Base-by-base conservation (phyloP, 2,888 invertebrate genomes). In the Seladonia tumulorum region DNA sequence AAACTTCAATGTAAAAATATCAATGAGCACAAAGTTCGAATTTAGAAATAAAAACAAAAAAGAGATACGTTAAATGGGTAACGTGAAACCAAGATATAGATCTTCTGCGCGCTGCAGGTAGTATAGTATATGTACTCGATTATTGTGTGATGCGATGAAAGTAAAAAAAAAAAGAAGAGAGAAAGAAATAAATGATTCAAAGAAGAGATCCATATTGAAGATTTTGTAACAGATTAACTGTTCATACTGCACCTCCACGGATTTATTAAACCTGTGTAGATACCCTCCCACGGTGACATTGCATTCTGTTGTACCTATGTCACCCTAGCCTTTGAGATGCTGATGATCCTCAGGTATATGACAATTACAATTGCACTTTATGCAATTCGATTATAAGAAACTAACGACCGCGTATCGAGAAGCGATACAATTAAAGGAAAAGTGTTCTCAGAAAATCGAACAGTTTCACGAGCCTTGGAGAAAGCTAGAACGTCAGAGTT, bases 191-290 rank as follows among this genome's bases (percentile, higher is more conserved):
- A 77, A 45, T 77, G 83, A 77, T 81, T 79, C 42, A 72, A 77
- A 76, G 76, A 80, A 79, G 79, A 77, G 74, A 85, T 82, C 87
- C 79, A 73, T 80, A 83, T 76, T 74, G 75, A 90, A 79, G 73
- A 86, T 39, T 86, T 88, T 86, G 77, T 89, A 87, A 87, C 85
- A 82, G 86, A 90, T 82, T 86, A 89, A 89, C 76, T 87, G 86
- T 90, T 87, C 84, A 90, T 90, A 90, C 90, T 90, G 90, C 89
- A 90, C 90, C 89, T 90, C 90, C 89, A 35, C 82, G 79, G 82
- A 89, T 90, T 79, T 85, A 87, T 90, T 82, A 87, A 90, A 90
- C 76, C 76, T 89, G 53, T 86, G 89, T 83, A 84, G 87, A 86
- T 85, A 90, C 87, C 86, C 90, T 91, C 86, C 90, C 90, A 72